Percentiles rank a stretch among this genome's conserved stretches.
Evolutionary conservation across 35 echinoderm and acorn worm species (phyloP).

Genomic region (Lytechinus pictus): DNA sequence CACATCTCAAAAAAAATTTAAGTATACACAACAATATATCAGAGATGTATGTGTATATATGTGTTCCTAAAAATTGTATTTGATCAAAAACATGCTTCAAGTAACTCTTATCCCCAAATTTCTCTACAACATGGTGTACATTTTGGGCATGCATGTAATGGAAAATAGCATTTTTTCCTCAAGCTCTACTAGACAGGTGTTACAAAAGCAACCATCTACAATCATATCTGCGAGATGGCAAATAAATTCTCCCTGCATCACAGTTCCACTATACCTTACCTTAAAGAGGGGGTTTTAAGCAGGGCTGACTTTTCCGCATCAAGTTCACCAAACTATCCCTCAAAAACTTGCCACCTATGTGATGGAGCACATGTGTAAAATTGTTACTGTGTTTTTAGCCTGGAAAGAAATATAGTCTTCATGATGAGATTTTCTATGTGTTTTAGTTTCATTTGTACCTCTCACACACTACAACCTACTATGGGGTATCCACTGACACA

Average conservation of each 20-base stretch:
- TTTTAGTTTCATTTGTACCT: neutral
- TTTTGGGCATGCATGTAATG: neutral
- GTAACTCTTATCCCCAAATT: neutral
- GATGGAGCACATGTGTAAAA: conserved; percentile 52
- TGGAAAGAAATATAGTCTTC: conserved; percentile 13
- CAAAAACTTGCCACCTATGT: conserved; percentile 56
- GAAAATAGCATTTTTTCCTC: neutral
- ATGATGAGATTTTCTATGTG: neutral
- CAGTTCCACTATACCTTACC: conserved; percentile 42
- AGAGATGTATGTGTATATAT: neutral
- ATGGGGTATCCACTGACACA: neutral
- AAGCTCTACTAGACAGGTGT: neutral
- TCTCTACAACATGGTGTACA: neutral
- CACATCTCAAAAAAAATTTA: neutral
- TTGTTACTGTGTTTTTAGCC: conserved; percentile 42
- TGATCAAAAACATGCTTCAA: neutral
- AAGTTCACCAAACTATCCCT: conserved; percentile 55
- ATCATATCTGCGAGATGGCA: neutral
- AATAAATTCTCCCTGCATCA: conserved; percentile 38
- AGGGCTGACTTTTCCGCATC: conserved; percentile 54
- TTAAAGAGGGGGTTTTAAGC: conserved; percentile 25
- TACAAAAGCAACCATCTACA: conserved; percentile 1
- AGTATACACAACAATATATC: neutral
- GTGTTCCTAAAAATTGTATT: neutral
- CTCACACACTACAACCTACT: neutral